phyloP scores from a whole-genome alignment of 2,113 vertebrate genomes.

The Synodontis membranacea region DNA sequence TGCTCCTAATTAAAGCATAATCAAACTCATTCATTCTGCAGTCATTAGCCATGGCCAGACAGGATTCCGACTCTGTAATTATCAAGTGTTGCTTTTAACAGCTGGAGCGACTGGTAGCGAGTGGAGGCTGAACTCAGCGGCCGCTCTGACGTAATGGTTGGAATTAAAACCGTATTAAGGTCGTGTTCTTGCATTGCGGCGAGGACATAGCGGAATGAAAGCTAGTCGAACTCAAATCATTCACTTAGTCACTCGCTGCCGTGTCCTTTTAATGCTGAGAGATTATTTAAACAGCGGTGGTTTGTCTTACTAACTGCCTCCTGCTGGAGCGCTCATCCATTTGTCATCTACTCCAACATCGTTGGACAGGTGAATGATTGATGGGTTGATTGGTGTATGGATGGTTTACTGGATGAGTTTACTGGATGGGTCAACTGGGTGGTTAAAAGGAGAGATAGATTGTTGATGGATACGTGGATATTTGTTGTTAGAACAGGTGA shows the following conservation, averaged over 20 bases:
- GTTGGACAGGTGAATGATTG: background rate
- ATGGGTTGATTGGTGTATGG: background rate
- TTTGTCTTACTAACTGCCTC: background rate
- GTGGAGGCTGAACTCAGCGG: background rate
- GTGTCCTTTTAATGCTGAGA: background rate
- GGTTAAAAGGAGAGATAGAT: background rate
- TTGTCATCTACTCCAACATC: background rate
- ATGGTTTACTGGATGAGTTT: background rate
- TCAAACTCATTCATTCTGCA: background rate
- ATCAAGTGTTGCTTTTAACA: conserved; percentile 2
- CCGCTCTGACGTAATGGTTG: background rate
- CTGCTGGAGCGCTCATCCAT: background rate
- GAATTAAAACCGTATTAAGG: background rate
- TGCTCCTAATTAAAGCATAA: conserved; percentile 12
- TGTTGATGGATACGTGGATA: background rate
- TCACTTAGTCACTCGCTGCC: background rate
- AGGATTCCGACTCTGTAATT: background rate
- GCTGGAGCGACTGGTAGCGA: background rate
- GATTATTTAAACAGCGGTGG: background rate
- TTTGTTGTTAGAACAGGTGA: too few species aligned
- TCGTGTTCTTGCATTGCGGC: background rate
- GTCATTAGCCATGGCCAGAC: background rate
- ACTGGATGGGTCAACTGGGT: background rate
- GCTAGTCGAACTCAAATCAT: background rate
- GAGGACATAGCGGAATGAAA: background rate